Base-by-base conservation (phyloP, 1,140 invertebrate genomes). In the Neodiprion virginianus region DNA sequence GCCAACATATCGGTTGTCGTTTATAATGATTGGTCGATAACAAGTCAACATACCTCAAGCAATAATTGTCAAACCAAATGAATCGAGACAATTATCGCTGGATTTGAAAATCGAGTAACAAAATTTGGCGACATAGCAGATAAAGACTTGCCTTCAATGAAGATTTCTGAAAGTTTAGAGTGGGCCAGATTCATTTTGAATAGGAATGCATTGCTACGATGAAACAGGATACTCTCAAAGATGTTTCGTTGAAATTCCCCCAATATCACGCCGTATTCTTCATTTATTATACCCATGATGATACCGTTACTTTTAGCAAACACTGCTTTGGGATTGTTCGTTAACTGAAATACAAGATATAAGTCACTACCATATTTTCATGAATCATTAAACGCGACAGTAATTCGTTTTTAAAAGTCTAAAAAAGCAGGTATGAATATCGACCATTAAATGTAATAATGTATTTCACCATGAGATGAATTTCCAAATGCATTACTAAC, bases 141-240 rank as follows among this genome's bases (percentile, higher is more conserved):
- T 40, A 40, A 1, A 40, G 28, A 70, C 61, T 78, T 72, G 83
- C 83, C 83, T 78, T 80, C 79, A 49, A 74, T 28, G 28, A 84
- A 79, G 17, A 80, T 70, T 67, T 79, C 75, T 17, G 71, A 49
- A 5, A 84, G 72, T 14, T 82, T 76, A 12, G 61, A 53, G 71
- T 72, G 40, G 2, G 69, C 50, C 47, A 84, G 68, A 70, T 53
- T 68, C 7, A 74, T 40, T 74, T 79, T 79, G 66, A 79, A 82
- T 4, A 82, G 53, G 50, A 81, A 84, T 12, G 79, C 78, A 66
- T 78, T 66, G 66, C 78, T 79, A 21, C 81, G 76, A 74, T 81
- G 77, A 77, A 84, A 84, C 23, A 84, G 61, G 14, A 84, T 75
- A 8, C 78, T 77, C 49, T 83, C 76, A 76, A 79, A 84, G 12